Evolutionary conservation across 2,888 invertebrate genomes (phyloP).

Genomic region (Spodoptera picta): DNA sequence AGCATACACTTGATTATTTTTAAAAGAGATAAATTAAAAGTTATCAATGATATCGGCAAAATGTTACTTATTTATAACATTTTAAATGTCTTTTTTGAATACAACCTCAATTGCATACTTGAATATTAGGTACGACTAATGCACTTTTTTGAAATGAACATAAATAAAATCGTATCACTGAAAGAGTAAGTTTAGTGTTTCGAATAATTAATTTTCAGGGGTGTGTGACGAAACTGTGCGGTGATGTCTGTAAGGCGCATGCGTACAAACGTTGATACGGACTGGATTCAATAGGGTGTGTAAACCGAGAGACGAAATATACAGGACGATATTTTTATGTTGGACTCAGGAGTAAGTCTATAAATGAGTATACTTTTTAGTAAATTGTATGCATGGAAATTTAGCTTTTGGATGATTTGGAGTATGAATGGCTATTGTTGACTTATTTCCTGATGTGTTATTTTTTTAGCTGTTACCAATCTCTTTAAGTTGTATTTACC

Average conservation of each 20-base stretch:
- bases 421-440: too few species aligned
- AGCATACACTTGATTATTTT: too few species aligned
- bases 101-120: background rate
- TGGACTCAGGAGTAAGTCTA: too few species aligned
- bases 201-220: slow-evolving; percentile 82
- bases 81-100: too few species aligned
- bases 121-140: too few species aligned
- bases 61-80: background rate
- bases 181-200: slow-evolving; percentile 50
- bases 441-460: too few species aligned
- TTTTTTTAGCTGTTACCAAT: too few species aligned
- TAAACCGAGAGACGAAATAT: slow-evolving; percentile 13
- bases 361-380: too few species aligned
- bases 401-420: too few species aligned
- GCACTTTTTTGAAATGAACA: background rate
- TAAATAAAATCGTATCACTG: slow-evolving; percentile 42
- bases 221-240: slow-evolving; percentile 78
- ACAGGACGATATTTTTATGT: slow-evolving; percentile 1
- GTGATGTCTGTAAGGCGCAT: slow-evolving; percentile 73
- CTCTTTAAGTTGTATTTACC: too few species aligned
- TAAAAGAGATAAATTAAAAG: too few species aligned
- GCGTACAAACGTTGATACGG: slow-evolving; percentile 69
- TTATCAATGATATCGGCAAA: background rate
- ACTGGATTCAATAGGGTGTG: slow-evolving; percentile 74
- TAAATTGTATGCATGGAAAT: too few species aligned